Evolutionary conservation across 2,888 invertebrate species (phyloP).

Genomic region (Ametastegia equiseti): DNA sequence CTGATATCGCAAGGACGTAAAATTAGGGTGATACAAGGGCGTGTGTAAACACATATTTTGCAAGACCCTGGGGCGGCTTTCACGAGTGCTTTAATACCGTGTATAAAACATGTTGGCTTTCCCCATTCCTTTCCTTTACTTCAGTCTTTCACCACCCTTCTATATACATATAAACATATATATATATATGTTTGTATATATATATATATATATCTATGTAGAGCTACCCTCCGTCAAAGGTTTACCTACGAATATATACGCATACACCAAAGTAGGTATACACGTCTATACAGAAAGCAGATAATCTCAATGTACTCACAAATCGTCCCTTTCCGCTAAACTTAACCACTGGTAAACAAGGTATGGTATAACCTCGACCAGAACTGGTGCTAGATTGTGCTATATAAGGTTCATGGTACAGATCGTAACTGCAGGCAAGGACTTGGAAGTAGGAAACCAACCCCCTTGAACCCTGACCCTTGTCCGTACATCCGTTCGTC

Average conservation of each 20-base stretch:
- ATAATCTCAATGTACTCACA: conserved; percentile 39
- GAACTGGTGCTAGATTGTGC: background rate
- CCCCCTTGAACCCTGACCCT: background rate
- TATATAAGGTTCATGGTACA: conserved; percentile 2
- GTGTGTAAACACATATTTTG: conserved; percentile 40
- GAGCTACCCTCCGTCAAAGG: background rate
- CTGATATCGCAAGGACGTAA: conserved; percentile 23
- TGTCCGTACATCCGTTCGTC: conserved; percentile 13
- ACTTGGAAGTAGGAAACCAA: background rate
- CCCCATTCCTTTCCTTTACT: background rate
- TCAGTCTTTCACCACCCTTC: background rate
- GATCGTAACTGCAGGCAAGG: background rate
- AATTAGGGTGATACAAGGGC: conserved; percentile 18
- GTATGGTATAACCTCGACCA: background rate
- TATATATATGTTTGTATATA: too few species aligned
- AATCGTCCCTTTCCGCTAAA: conserved; percentile 42
- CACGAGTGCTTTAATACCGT: conserved; percentile 28
- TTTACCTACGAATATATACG: background rate
- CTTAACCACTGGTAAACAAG: conserved; percentile 42
- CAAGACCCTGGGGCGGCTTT: conserved; percentile 9
- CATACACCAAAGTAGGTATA: background rate
- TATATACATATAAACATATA: too few species aligned
- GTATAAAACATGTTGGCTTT: conserved; percentile 26
- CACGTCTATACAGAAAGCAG: background rate
- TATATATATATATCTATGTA: too few species aligned